Conservation (phyloP, 2,888 invertebrate species). For the Cryptus armator region DNA sequence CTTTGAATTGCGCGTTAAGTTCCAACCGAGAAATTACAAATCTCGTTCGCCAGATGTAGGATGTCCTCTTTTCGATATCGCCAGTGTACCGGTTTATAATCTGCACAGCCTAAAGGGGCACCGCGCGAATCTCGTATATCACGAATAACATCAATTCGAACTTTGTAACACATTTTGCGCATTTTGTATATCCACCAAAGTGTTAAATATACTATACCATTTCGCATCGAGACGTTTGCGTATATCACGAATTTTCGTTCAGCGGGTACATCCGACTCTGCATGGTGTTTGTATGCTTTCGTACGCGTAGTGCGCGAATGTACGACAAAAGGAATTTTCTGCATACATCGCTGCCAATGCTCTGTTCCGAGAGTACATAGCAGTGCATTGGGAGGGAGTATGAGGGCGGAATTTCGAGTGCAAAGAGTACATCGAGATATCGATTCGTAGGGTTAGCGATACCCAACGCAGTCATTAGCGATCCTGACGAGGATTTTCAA, state of each 20-base stretch:
- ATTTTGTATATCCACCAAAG: constrained; percentile 36
- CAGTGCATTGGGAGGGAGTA: neutral
- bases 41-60: neutral
- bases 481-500: constrained; percentile 55
- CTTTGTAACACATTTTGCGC: constrained; percentile 40
- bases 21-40: neutral
- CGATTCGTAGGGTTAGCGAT: constrained; percentile 69
- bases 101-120: constrained; percentile 67
- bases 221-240: neutral
- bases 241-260: neutral
- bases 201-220: constrained; percentile 37
- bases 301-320: neutral
- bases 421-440: constrained; percentile 68
- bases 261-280: neutral
- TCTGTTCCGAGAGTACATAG: constrained; percentile 17
- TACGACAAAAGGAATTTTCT: neutral
- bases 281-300: neutral
- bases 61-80: neutral
- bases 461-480: constrained; percentile 61
- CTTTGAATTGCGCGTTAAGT: neutral
- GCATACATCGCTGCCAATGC: neutral
- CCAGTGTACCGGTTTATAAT: constrained; percentile 49
- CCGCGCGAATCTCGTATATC: constrained; percentile 52
- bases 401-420: constrained; percentile 22
- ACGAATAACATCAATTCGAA: constrained; percentile 47